Base-by-base conservation (phyloP, 1,140 invertebrate genomes). In the Lasioglossum albipes region DNA sequence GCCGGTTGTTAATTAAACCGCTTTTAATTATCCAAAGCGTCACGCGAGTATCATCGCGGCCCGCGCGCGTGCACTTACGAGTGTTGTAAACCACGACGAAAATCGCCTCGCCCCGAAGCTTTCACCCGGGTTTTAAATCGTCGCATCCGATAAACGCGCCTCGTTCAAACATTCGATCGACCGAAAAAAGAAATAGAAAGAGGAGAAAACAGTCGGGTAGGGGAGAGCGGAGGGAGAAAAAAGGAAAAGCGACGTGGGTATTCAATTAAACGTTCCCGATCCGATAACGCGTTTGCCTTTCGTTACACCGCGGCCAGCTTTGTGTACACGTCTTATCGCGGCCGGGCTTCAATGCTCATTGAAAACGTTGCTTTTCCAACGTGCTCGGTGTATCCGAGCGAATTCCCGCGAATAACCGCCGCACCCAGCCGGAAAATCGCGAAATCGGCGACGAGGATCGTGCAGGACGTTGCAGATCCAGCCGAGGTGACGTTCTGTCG, bases 1-100 rank as follows among this genome's bases (percentile, higher is more conserved):
- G 16, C 27, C 27, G 16, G 65, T 68, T 69, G 79, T 75, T 75
- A 68, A 75, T 80, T 80, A 75, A 80, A 80, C 3, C 42, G 65
- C 65, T 69, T 80, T 75, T 75, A 80, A 80, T 80, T 75, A 80
- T 41, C 54, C 66, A n/a, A 42, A 49, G 6, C 13, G 45, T 20
- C 41, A 31, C 61, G 49, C 59, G 45, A 31, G 54, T 52, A 65
- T 9, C 62, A 45, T 49, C 10, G 13, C 10, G 2, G 10, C 4
- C 7, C 18, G 20, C 16, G 31, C 54, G n/a, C 54, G 41, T 16
- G n/a, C 31, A 20, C 71, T 70, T 59, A 73, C n/a, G n/a, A 73
- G 10, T 20, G 16, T 45, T 49, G 22, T 45, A 31, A 3, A 22
- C 52, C 13, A 54, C 52, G 52, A 20, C n/a, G 68, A 52, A 1